phyloP scores from a whole-genome alignment of 2,888 invertebrate species.

The Drosophila tripunctata region DNA sequence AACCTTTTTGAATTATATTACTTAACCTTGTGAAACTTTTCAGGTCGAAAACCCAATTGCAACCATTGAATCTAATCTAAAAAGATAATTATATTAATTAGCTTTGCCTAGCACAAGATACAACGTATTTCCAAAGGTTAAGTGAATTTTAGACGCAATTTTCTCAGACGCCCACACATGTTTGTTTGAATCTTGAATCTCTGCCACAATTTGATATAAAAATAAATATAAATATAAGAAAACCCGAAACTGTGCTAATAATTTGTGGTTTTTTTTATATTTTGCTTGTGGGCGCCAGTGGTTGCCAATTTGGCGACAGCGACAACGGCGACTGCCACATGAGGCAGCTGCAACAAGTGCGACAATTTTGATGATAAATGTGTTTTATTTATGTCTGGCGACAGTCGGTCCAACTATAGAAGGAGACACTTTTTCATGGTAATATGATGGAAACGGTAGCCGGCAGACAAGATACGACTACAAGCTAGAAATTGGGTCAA shows the following conservation, averaged over 20 bases:
- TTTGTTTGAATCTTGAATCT: background rate
- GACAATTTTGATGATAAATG: slow-evolving; percentile 57
- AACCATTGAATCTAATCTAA: background rate
- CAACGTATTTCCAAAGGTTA: background rate
- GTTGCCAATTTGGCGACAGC: slow-evolving; percentile 63
- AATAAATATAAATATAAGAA: slow-evolving; percentile 7
- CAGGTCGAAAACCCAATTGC: background rate
- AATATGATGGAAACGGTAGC: slow-evolving; percentile 32
- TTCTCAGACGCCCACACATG: background rate
- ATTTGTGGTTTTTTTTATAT: slow-evolving; percentile 31
- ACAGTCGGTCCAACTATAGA: slow-evolving; percentile 10
- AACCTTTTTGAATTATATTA: too few relatives aligned
- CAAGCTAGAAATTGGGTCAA: slow-evolving; percentile 43
- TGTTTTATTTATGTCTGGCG: slow-evolving; percentile 44
- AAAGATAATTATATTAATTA: slow-evolving; percentile 5
- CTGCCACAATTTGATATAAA: slow-evolving; percentile 19
- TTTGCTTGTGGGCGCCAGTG: slow-evolving; percentile 31
- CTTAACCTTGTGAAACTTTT: background rate
- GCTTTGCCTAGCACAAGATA: background rate
- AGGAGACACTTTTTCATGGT: background rate
- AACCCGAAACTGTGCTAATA: slow-evolving; percentile 50
- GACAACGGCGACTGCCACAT: slow-evolving; percentile 16
- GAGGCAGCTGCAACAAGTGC: slow-evolving; percentile 64
- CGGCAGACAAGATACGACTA: slow-evolving; percentile 19
- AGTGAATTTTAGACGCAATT: background rate